A percentile compares a stretch with the other conserved stretches of the same genome.
Evolutionary conservation across 2,797 vertebrate species (phyloP).

Genomic region (Borostomias antarcticus): DNA sequence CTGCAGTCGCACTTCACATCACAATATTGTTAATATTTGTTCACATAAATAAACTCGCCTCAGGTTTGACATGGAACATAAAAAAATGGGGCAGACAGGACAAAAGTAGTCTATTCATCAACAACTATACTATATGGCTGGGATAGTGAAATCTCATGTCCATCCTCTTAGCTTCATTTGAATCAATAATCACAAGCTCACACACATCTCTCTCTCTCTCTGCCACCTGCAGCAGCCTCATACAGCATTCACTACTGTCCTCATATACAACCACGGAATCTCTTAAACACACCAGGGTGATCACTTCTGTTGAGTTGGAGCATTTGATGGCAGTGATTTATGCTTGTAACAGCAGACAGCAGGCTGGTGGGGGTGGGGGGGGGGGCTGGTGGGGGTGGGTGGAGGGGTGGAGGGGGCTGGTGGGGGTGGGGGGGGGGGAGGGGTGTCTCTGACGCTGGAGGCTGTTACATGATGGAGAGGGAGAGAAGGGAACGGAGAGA

Average conservation of each 20-base stretch:
- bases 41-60: neutral
- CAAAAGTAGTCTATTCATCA: too few relatives aligned
- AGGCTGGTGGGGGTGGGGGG: too few relatives aligned
- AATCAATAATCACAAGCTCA: neutral
- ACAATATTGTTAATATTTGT: too few relatives aligned
- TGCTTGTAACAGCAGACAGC: too few relatives aligned
- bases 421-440: slow-evolving; percentile 22
- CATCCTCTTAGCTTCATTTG: slow-evolving; percentile 6
- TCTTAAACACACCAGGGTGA: neutral
- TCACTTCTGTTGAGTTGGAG: neutral
- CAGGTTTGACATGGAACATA: neutral
- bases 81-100: too few relatives aligned
- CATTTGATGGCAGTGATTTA: too few relatives aligned
- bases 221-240: neutral
- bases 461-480: neutral
- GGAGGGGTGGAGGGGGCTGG: too few relatives aligned
- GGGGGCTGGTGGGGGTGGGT: too few relatives aligned
- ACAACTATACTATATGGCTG: too few relatives aligned
- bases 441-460: slow-evolving; percentile 47
- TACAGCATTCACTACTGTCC: neutral
- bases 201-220: neutral
- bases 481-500: neutral
- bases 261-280: neutral
- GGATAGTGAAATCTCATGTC: neutral
- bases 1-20: too few relatives aligned